Evolutionary conservation across 1,140 invertebrate genomes (phyloP), one percentile per base, ranked within the genome.

Genomic region (Cydia amplana): DNA sequence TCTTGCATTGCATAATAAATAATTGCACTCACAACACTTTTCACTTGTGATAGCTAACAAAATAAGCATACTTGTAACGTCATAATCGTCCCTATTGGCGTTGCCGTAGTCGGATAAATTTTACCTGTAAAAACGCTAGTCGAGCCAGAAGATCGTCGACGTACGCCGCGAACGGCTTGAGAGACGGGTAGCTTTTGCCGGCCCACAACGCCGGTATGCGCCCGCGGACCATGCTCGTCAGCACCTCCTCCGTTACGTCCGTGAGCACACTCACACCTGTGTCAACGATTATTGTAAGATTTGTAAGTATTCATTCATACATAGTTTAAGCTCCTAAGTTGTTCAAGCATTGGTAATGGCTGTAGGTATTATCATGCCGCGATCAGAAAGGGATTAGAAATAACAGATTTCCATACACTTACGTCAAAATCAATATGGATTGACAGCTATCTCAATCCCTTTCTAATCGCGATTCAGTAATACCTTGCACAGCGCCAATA

Each of bases 151-250:
- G 96, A 91, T 99, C 98, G 78, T 95, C 95, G 49, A 99, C 94
- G 86, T 99, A 99, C 85, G 97, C 97, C 49, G 97, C 97, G n/a
- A 99, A 93, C 1, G 98, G 97, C 88, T 99, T 99, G 5, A 99
- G 90, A 4, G 97, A 99, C 6, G 98, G 98, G 93, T 99, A 99
- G 4, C 98, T 98, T 82, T 95, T 96, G 80, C 94, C 94, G 72
- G 95, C 95, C 98, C 98, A 99, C 81, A 97, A 93, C 16, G 91
- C 91, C 0, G 98, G 98, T 77, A 99, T 97, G 93, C 95, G 97
- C 6, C 96, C 96, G 63, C 95, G 96, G 64, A 97, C 93, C 79
- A 99, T 97, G 74, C 97, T 96, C 12, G 95, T 95, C 40, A 97
- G 95, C 4, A 99, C 96, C 87, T 97, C 96, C 91, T 99, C 98